Evolutionary conservation across 1,140 invertebrate species (phyloP).

Genomic region (Heliconius eleuchia): DNA sequence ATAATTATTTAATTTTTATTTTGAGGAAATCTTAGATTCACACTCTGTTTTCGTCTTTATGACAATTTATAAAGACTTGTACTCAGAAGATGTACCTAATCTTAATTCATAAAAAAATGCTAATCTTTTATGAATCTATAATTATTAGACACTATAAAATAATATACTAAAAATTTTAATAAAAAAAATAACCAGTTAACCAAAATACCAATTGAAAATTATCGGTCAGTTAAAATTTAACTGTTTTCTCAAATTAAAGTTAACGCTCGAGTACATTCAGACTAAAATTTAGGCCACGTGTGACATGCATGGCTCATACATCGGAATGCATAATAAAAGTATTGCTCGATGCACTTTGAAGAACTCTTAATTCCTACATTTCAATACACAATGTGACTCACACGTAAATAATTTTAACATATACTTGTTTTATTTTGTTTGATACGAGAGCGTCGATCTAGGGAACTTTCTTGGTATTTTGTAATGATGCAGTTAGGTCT

Average conservation of each 20-base stretch:
- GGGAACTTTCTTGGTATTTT: slow-evolving; percentile 16
- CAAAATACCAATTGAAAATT: background rate
- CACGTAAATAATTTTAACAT: slow-evolving; percentile 23
- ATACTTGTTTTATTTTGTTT: slow-evolving; percentile 22
- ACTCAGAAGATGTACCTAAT: too few relatives aligned
- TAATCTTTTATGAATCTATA: too few relatives aligned
- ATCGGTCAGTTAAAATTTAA: background rate
- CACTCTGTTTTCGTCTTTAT: too few relatives aligned
- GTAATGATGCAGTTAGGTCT: slow-evolving; percentile 4
- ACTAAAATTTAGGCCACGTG: slow-evolving; percentile 29
- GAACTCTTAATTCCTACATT: slow-evolving; percentile 30
- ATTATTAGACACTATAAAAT: background rate
- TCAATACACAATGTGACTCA: slow-evolving; percentile 28
- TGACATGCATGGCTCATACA: slow-evolving; percentile 47
- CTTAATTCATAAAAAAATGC: too few relatives aligned
- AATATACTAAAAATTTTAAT: background rate
- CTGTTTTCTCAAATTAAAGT: background rate
- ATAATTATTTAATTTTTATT: background rate
- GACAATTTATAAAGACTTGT: too few relatives aligned
- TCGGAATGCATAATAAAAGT: slow-evolving; percentile 52
- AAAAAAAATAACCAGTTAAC: background rate
- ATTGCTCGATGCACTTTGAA: slow-evolving; percentile 40
- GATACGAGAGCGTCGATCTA: background rate
- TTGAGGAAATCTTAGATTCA: too few relatives aligned
- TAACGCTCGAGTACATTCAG: background rate